Conservation (phyloP, 2,113 vertebrate species). For the Sceloporus undulatus region DNA sequence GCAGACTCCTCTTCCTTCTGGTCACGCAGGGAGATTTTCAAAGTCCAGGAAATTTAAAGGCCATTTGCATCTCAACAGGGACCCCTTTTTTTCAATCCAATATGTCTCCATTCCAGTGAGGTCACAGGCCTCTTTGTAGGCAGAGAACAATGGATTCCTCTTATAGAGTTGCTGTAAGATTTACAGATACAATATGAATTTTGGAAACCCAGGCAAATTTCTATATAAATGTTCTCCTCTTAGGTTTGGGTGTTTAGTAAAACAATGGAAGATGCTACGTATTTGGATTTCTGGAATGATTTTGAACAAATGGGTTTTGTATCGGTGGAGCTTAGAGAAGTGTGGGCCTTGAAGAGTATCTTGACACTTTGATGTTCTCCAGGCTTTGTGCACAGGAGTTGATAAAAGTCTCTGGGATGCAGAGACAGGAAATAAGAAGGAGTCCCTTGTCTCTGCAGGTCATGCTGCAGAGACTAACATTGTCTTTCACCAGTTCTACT, state of each 20-base stretch:
- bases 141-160: too few relatives aligned
- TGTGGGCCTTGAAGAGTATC: not conserved
- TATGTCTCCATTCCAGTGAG: too few relatives aligned
- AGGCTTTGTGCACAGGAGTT: not conserved
- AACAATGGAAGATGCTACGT: not conserved
- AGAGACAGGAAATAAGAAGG: constrained; percentile 47
- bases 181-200: not conserved
- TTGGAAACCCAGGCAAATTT: not conserved
- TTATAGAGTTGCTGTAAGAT: not conserved
- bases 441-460: constrained; percentile 33
- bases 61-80: too few relatives aligned
- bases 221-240: not conserved
- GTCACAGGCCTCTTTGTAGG: too few relatives aligned
- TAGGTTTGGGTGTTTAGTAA: not conserved
- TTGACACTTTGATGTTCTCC: constrained; percentile 16
- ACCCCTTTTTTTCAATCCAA: too few relatives aligned
- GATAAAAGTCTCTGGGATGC: constrained; percentile 18
- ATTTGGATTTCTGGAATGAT: not conserved
- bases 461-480: constrained; percentile 25
- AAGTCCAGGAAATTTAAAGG: too few relatives aligned
- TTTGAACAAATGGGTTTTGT: not conserved
- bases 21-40: too few relatives aligned
- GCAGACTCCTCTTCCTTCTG: too few relatives aligned
- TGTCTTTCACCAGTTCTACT: constrained; percentile 3
- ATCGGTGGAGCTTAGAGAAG: not conserved